phyloP scores from a whole-genome alignment of 35 echinoderm and acorn worm species.

The Heliocidaris tuberculata region DNA sequence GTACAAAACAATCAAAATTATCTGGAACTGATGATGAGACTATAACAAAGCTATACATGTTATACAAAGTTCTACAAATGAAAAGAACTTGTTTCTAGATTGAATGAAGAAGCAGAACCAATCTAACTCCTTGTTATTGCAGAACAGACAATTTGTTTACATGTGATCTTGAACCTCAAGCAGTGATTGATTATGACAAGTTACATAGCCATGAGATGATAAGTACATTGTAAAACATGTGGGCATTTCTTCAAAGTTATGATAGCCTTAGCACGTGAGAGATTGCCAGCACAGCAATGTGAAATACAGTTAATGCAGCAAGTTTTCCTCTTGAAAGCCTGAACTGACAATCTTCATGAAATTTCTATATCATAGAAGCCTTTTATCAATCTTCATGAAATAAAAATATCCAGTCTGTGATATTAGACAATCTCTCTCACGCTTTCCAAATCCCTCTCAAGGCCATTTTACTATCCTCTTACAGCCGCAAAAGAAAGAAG shows the following conservation, averaged over 20 bases:
- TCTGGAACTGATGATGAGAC: not conserved
- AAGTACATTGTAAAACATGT: not conserved
- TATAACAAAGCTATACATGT: not conserved
- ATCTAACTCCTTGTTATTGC: not conserved
- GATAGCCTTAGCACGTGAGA: not conserved
- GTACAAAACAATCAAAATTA: too few relatives aligned
- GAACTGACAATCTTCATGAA: too few relatives aligned
- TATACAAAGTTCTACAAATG: too few relatives aligned
- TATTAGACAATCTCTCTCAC: not conserved
- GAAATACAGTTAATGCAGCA: too few relatives aligned
- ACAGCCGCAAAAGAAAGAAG: not conserved
- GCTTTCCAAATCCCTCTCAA: not conserved
- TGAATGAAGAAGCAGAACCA: not conserved
- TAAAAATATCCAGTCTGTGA: too few relatives aligned
- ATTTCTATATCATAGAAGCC: too few relatives aligned
- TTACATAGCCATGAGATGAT: not conserved
- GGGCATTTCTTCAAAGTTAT: not conserved
- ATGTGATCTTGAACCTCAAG: not conserved
- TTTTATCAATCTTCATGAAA: too few relatives aligned
- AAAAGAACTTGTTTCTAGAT: not conserved
- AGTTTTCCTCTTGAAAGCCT: too few relatives aligned
- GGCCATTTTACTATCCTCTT: not conserved
- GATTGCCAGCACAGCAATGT: not conserved
- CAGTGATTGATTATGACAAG: not conserved
- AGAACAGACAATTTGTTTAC: not conserved